Percentiles rank a stretch among this genome's conserved stretches.
phyloP scores from a whole-genome alignment of 1,140 invertebrate species.

The Tetramorium alpestre region DNA sequence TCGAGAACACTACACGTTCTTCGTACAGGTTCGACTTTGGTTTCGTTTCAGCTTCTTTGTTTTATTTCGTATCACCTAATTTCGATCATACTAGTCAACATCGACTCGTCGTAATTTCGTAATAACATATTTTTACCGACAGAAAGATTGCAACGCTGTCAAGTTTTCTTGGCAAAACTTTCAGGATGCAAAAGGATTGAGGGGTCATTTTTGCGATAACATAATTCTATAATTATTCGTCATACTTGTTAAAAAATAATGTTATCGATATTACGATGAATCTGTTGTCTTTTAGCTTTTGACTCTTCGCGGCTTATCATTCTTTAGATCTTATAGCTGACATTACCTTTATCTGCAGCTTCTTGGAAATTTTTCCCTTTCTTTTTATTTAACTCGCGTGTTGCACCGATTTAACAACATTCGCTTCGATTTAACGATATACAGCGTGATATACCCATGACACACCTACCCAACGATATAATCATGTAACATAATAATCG shows the following conservation, averaged over 20 bases:
- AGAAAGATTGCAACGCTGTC: neutral
- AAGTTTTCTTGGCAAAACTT: neutral
- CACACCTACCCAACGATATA: slow-evolving; percentile 22
- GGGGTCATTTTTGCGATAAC: neutral
- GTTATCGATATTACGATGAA: slow-evolving; percentile 25
- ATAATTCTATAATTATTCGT: neutral
- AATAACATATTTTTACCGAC: neutral
- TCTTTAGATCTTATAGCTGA: neutral
- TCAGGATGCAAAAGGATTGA: neutral
- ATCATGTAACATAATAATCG: slow-evolving; percentile 58
- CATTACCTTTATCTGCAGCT: neutral
- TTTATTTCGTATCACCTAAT: neutral
- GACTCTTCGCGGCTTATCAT: slow-evolving; percentile 7
- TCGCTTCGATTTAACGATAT: slow-evolving; percentile 34
- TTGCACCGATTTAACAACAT: neutral
- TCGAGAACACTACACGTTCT: slow-evolving; percentile 82
- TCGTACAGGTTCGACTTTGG: slow-evolving; percentile 84
- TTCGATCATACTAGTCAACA: neutral
- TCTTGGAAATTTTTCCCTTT: neutral
- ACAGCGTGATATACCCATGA: neutral
- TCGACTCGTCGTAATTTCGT: slow-evolving; percentile 28
- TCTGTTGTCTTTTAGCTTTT: neutral
- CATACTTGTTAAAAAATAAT: neutral
- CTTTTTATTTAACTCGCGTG: slow-evolving; percentile 28
- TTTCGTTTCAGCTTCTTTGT: slow-evolving; percentile 68